These are phyloP conservation scores for Neolamprologus kungweensis DNA, from an alignment of 2,113 vertebrate species.

Conservation along the genomic window DNA sequence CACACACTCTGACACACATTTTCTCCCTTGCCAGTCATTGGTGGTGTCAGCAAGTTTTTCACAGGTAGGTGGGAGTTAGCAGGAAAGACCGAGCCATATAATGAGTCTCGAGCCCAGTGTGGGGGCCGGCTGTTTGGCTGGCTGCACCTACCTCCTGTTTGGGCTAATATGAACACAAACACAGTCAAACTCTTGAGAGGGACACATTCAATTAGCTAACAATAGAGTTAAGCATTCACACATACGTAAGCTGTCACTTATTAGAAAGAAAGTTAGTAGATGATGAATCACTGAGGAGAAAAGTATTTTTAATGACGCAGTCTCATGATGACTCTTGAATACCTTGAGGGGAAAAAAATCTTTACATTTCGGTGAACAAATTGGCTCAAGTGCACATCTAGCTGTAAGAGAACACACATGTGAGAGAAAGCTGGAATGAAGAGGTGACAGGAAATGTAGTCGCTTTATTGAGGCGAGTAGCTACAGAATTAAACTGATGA, in stretches of 20 bases:
- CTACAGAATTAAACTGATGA: background rate
- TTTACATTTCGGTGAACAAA: background rate
- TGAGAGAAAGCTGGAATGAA: background rate
- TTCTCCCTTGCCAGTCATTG: constrained; percentile 3
- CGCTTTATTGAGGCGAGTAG: background rate
- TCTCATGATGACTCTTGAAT: background rate
- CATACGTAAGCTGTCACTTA: background rate
- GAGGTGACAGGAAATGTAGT: constrained; percentile 14
- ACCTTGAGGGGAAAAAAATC: background rate
- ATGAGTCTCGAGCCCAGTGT: constrained; percentile 27
- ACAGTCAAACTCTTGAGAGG: background rate
- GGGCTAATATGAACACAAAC: constrained; percentile 14
- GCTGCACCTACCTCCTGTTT: constrained; percentile 33
- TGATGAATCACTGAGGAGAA: background rate
- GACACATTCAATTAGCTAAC: background rate
- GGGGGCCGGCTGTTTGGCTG: constrained; percentile 18
- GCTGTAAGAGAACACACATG: background rate
- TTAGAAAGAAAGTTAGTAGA: background rate
- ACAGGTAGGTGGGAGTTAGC: constrained; percentile 35
- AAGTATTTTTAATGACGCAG: background rate
- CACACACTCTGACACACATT: constrained; percentile 1
- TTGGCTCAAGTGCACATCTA: background rate
- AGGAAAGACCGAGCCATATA: constrained; percentile 19
- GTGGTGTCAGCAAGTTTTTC: constrained; percentile 38
- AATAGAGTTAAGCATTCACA: background rate